phyloP scores from a whole-genome alignment of 2,113 vertebrate species.

The Prietella phreatophila region DNA sequence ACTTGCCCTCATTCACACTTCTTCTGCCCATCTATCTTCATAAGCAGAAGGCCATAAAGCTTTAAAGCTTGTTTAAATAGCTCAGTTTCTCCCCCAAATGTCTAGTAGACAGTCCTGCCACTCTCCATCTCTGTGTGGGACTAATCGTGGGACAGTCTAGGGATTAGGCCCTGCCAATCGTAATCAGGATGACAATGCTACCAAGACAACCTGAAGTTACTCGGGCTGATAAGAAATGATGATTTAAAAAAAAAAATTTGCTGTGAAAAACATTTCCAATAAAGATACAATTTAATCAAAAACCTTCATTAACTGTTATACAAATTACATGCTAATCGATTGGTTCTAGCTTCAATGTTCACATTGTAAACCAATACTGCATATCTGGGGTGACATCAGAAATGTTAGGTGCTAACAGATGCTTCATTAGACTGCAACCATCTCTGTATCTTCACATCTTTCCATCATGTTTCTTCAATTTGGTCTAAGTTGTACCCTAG shows the following conservation, averaged over 20 bases:
- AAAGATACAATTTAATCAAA: neutral
- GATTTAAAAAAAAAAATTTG: no score
- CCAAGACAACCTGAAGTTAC: neutral
- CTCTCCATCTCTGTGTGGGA: slow-evolving; percentile 16
- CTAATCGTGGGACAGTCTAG: slow-evolving; percentile 58
- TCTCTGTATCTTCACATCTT: neutral
- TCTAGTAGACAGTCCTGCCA: slow-evolving; percentile 1
- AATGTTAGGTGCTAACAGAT: neutral
- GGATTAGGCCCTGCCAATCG: slow-evolving; percentile 42
- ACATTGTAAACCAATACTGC: neutral
- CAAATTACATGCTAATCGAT: neutral
- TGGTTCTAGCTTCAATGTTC: neutral
- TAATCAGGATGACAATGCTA: neutral
- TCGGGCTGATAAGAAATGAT: neutral
- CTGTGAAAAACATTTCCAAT: neutral
- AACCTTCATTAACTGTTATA: neutral
- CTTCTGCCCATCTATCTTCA: slow-evolving; percentile 61
- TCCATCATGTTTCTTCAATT: neutral
- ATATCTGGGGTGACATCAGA: neutral
- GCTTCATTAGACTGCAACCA: neutral
- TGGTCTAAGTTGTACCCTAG: neutral
- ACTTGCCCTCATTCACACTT: slow-evolving; percentile 45
- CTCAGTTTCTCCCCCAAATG: neutral
- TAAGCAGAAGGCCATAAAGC: slow-evolving; percentile 44
- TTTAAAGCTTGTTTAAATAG: slow-evolving; percentile 36